Evolutionary conservation across 2,113 vertebrate species (phyloP), one percentile per base, ranked within the genome.

Genomic region (Tympanuchus pallidicinctus): DNA sequence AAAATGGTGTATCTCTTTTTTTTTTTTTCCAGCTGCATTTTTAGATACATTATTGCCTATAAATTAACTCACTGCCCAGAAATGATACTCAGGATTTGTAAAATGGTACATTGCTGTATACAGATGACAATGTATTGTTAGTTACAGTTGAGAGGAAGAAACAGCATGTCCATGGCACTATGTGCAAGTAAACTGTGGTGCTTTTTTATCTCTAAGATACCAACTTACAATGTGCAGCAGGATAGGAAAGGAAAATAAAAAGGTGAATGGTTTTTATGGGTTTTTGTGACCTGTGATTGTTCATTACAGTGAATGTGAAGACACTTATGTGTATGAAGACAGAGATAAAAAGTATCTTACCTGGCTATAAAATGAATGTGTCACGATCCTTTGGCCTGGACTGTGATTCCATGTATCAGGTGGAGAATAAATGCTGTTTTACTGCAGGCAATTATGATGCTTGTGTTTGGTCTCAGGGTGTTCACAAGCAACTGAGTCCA

Each of bases 261-360:
- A 8, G 12, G 10, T 48, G 18, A 73, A 50, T 8, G 12, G 32
- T 7, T 82, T 61, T 88, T 25, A 64, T 40, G 36, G 24, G 25
- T 28, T 80, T 54, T 5, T 10, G 17, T 81, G 69, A 54, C 40
- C 61, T 54, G 13, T 70, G 43, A n/a, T 5, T 86, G 48, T 7
- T 88, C 2, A 1, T 64, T 70, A n/a, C 0, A 54, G 6, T 10
- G 6, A 64, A 8, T 45, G 5, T 63, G 45, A n/a, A 0, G 5
- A 27, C 42, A 64, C 13, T 6, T 56, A 54, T 4, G 32, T 1
- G 10, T 56, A 11, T 9, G 10, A 72, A 75, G 52, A 27, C 8
- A 7, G 11, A 21, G 24, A 24, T 75, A 75, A 42, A 59, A 60
- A 59, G 16, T n/a, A 20, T 47, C 47, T n/a, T 45, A 22, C 27